These are phyloP conservation scores for Seriola dumerili DNA, from an alignment of 2,113 vertebrate genomes.

Conservation along the genomic window DNA sequence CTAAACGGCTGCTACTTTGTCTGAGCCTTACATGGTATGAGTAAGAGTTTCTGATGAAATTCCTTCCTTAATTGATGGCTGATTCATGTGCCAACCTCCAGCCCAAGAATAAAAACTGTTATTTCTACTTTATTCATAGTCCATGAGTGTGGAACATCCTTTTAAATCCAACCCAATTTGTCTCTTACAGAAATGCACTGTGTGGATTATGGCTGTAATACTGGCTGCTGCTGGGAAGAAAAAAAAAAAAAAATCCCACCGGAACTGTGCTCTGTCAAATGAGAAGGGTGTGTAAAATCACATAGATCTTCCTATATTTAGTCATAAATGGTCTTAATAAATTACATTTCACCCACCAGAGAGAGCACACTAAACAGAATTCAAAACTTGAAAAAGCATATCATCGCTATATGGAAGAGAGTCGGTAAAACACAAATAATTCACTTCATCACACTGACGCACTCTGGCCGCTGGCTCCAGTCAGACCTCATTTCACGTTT, in stretches of 20 bases:
- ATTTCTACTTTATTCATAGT: conserved; percentile 33
- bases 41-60: neutral
- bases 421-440: conserved; percentile 37
- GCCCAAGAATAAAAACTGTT: neutral
- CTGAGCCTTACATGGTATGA: neutral
- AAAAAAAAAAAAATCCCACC: neutral
- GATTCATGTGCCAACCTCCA: neutral
- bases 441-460: conserved; percentile 39
- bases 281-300: neutral
- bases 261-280: neutral
- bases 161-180: conserved; percentile 59
- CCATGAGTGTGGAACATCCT: conserved; percentile 50
- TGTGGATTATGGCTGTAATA: conserved; percentile 44
- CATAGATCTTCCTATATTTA: conserved; percentile 3
- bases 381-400: conserved; percentile 6
- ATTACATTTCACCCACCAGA: neutral
- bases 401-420: neutral
- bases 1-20: neutral
- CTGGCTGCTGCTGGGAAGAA: neutral
- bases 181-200: conserved; percentile 34
- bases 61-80: neutral
- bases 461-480: conserved; percentile 45
- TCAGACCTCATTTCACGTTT: conserved; percentile 70
- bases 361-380: neutral
- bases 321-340: neutral